These are phyloP conservation scores for Corythaeola cristata DNA, from an alignment of 2,113 vertebrate species.

Conservation along the genomic window DNA sequence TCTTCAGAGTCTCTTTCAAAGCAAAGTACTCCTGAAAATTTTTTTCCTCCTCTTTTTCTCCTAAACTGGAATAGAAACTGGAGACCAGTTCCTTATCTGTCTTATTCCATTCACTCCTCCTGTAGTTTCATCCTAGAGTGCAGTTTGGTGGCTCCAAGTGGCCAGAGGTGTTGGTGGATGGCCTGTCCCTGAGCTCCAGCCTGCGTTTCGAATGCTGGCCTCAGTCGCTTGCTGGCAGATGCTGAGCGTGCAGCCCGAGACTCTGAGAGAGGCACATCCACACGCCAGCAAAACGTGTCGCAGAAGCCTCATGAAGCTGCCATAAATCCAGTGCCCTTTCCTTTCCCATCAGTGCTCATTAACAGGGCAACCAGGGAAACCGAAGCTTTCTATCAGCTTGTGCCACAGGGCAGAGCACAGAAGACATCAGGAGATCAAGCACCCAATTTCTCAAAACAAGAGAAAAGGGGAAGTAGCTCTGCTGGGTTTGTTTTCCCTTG, in stretches of 20 bases:
- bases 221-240: neutral
- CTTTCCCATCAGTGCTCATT: neutral
- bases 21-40: neutral
- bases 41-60: neutral
- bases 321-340: neutral
- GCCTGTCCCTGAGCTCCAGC: neutral
- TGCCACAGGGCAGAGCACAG: neutral
- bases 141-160: neutral
- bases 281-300: neutral
- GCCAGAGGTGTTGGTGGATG: neutral
- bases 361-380: neutral
- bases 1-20: neutral
- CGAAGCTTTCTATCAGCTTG: neutral
- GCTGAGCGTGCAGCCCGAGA: neutral
- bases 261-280: neutral
- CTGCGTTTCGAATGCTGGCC: neutral
- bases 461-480: neutral
- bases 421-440: neutral
- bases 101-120: neutral
- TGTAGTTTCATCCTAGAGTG: neutral
- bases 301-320: neutral
- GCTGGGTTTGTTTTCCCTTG: neutral
- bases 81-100: neutral
- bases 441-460: neutral
- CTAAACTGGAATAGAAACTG: neutral